Evolutionary conservation across 2,888 invertebrate genomes (phyloP).

Genomic region (Bombyx huttoni): DNA sequence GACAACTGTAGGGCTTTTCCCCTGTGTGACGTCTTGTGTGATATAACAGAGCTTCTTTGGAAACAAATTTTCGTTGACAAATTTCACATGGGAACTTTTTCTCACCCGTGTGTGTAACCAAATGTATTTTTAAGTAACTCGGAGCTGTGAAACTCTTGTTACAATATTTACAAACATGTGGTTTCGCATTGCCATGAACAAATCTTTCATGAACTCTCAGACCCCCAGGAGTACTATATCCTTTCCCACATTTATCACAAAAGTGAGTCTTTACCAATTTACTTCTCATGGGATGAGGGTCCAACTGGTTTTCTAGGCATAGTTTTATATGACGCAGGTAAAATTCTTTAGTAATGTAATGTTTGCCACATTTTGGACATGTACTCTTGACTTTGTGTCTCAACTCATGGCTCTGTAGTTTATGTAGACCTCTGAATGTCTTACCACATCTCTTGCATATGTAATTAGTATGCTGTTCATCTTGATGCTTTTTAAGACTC

Average conservation of each 20-base stretch:
- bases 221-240: slow-evolving; percentile 51
- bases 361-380: slow-evolving; percentile 55
- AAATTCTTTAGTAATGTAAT: slow-evolving; percentile 45
- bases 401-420: slow-evolving; percentile 39
- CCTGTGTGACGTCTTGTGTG: slow-evolving; percentile 58
- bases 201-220: slow-evolving; percentile 51
- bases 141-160: slow-evolving; percentile 59
- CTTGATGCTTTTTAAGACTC: slow-evolving; percentile 32
- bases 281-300: slow-evolving; percentile 47
- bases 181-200: slow-evolving; percentile 48
- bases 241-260: slow-evolving; percentile 48
- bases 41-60: slow-evolving; percentile 54
- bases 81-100: slow-evolving; percentile 51
- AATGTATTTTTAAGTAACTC: slow-evolving; percentile 48
- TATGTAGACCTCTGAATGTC: slow-evolving; percentile 33
- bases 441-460: slow-evolving; percentile 54
- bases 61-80: slow-evolving; percentile 46
- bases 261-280: slow-evolving; percentile 30
- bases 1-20: slow-evolving; percentile 54
- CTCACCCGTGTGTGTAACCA: slow-evolving; percentile 55
- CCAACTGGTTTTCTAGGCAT: slow-evolving; percentile 39
- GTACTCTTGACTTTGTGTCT: slow-evolving; percentile 38
- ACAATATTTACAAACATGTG: slow-evolving; percentile 45
- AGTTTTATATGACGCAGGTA: slow-evolving; percentile 45
- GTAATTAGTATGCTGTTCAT: slow-evolving; percentile 25